Evolutionary conservation across 2,888 invertebrate species (phyloP), one percentile per base, ranked within the genome.

Genomic region (Phengaris alcon): DNA sequence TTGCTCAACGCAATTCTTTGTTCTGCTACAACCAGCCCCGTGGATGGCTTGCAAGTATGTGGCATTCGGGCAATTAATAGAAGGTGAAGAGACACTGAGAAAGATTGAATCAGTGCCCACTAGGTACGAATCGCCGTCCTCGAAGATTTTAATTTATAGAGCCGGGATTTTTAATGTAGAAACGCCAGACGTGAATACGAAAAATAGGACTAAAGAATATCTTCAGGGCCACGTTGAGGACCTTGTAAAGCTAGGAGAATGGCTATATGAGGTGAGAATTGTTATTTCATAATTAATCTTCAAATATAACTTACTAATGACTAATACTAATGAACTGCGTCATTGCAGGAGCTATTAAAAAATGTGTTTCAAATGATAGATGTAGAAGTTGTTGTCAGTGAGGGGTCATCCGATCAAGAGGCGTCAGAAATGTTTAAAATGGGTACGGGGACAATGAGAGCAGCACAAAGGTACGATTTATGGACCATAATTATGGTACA

Each of bases 31-130:
- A 86, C 94, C 95, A 6, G 93, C 95, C 6, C 88, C 93, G 5
- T 97, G 96, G 96, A 96, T 97, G 96, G 94, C 95, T 80, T 88
- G 91, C 77, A 95, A 94, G 87, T 96, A 95, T 83, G 96, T 97
- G 6, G 96, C 96, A 2, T 96, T 97, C 84, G 97, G 96, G 2
- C 95, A 96, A 87, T 88, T 96, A 4, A 90, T 96, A 55, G 95
- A 95, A 80, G 96, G 96, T 2, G 95, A 94, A 76, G 87, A 93
- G 70, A 94, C 95, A 13, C 87, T 97, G 59, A 86, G 92, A 76
- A 87, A 87, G 79, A 95, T 97, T 59, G 96, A 96, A 87, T 83
- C 87, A n/a, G 90, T 95, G 6, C 90, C 94, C 0, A 95, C 95
- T 0, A 93, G 90, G 83, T 95, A 95, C 83, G 95, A 96, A 84